Percentiles rank a stretch among this genome's conserved stretches.
Evolutionary conservation across 2,797 vertebrate genomes (phyloP).

Genomic region (Rhinogobio ventralis): DNA sequence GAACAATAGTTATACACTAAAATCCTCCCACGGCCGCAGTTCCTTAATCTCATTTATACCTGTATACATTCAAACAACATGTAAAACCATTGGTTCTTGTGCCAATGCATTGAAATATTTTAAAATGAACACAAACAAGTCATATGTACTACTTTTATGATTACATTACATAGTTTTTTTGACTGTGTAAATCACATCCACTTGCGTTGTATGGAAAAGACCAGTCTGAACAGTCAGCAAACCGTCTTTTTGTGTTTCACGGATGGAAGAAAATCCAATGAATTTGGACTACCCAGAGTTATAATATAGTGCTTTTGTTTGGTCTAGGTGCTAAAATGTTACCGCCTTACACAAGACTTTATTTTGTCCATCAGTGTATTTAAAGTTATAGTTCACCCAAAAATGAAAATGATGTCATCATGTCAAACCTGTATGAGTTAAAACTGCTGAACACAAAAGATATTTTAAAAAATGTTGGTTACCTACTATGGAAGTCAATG

Average conservation of each 20-base stretch:
- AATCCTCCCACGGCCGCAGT: too few species aligned
- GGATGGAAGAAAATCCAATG: too few species aligned
- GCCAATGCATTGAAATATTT: not conserved
- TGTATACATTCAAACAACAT: not conserved
- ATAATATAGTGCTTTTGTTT: not conserved
- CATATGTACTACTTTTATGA: not conserved
- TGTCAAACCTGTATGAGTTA: too few species aligned
- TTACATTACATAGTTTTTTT: not conserved
- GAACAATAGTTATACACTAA: not conserved
- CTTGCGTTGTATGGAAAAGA: not conserved
- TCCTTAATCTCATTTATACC: not conserved
- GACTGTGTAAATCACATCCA: not conserved
- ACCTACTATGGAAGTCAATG: too few species aligned
- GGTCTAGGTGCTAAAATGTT: constrained; percentile 1
- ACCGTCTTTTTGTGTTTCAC: too few species aligned
- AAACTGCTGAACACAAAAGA: too few species aligned
- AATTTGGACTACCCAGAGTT: not conserved
- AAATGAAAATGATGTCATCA: too few species aligned
- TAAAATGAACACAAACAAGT: not conserved
- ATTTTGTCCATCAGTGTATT: not conserved
- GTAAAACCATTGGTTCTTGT: not conserved
- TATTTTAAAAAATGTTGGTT: too few species aligned
- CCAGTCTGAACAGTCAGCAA: not conserved
- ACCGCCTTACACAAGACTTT: not conserved
- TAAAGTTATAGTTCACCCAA: too few species aligned